Evolutionary conservation across 2,797 vertebrate genomes (phyloP).

Genomic region (Sebastolobus alascanus): DNA sequence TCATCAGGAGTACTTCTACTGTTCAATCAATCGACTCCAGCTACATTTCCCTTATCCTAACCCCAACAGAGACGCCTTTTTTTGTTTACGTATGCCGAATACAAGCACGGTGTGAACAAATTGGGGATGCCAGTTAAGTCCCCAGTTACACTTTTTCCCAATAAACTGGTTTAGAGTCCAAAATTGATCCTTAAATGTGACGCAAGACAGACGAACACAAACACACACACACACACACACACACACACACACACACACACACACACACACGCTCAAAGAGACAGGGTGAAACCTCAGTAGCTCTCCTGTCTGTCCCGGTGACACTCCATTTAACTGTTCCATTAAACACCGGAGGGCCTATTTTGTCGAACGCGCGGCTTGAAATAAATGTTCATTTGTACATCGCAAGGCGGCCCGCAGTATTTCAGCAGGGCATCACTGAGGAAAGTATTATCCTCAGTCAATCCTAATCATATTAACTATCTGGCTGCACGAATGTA

Average conservation of each 20-base stretch:
- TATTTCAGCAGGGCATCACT: constrained; percentile 44
- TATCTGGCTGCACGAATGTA: constrained; percentile 70
- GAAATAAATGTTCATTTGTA: constrained; percentile 47
- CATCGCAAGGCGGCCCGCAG: constrained; percentile 23
- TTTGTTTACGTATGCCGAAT: background rate
- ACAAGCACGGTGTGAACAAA: background rate
- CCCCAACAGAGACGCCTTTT: background rate
- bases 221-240: background rate
- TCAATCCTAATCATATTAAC: constrained; percentile 77
- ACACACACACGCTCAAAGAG: background rate
- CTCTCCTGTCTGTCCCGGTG: constrained; percentile 9
- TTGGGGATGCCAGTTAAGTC: background rate
- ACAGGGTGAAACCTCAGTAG: constrained; percentile 8
- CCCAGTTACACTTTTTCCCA: constrained; percentile 1
- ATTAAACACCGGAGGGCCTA: constrained; percentile 52
- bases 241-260: background rate
- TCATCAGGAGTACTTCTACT: background rate
- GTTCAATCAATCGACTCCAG: background rate
- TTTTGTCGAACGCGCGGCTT: constrained; percentile 22
- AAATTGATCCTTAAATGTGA: constrained; percentile 18
- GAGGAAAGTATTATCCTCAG: constrained; percentile 55
- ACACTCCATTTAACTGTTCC: constrained; percentile 57
- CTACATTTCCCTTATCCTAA: background rate
- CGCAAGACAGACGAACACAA: background rate
- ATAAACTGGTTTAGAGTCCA: constrained; percentile 1